Evolutionary conservation across 2,797 vertebrate species (phyloP).

Genomic region (Anabacerthia variegaticeps): DNA sequence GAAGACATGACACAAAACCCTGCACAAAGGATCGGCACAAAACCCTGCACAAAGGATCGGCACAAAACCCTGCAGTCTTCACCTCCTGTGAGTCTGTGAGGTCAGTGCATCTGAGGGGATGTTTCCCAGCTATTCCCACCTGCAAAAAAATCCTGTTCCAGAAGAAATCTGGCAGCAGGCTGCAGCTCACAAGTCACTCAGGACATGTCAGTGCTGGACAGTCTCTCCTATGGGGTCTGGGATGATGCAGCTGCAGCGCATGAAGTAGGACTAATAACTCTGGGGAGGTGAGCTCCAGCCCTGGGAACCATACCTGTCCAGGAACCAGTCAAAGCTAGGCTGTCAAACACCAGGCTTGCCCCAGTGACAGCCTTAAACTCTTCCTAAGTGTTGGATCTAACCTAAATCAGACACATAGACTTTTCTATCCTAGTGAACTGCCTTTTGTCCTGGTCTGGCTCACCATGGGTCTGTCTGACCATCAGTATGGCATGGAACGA

Average conservation of each 20-base stretch:
- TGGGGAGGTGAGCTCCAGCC: neutral
- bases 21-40: accelerated
- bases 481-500: accelerated
- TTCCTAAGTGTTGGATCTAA: neutral
- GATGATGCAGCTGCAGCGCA: neutral
- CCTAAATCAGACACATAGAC: neutral
- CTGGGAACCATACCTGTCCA: neutral
- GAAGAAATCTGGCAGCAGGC: neutral
- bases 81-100: neutral
- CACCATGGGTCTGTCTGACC: neutral
- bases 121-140: neutral
- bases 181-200: accelerated
- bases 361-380: neutral
- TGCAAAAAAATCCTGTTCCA: neutral
- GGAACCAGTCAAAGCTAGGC: neutral
- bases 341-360: neutral
- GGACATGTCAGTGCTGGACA: neutral
- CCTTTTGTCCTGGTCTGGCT: neutral
- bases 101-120: accelerated
- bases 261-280: neutral
- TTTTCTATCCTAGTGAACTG: neutral
- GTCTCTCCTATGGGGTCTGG: accelerated
- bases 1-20: neutral
- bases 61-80: accelerated
- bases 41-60: accelerated